Evolutionary conservation across 2,113 vertebrate genomes (phyloP).

Genomic region (rabbit (Oryctolagus cuniculus)): mOryCun1.1 NC_091434.1:81412501-81413000

Average conservation of each 20-base stretch:
- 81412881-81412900: neutral
- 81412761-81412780: neutral
- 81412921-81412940: slow-evolving; percentile 1
- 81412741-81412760: slow-evolving; percentile 18
- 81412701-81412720: slow-evolving; percentile 27
- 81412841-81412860: neutral
- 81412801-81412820: neutral
- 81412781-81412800: neutral
- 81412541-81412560: slow-evolving; percentile 56
- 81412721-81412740: neutral
- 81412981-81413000: slow-evolving; percentile 36
- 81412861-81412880: neutral
- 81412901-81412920: neutral
- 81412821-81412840: neutral
- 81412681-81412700: neutral
- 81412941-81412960: slow-evolving; percentile 58
- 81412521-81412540: slow-evolving; percentile 47
- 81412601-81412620: slow-evolving; percentile 38
- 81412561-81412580: slow-evolving; percentile 62
- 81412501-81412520: slow-evolving; percentile 60
- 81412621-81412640: neutral
- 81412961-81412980: slow-evolving; percentile 47
- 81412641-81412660: neutral
- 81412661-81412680: neutral
- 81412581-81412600: slow-evolving; percentile 44